Base-by-base conservation (phyloP, 2,113 vertebrate species). In the Rhea americana region DNA sequence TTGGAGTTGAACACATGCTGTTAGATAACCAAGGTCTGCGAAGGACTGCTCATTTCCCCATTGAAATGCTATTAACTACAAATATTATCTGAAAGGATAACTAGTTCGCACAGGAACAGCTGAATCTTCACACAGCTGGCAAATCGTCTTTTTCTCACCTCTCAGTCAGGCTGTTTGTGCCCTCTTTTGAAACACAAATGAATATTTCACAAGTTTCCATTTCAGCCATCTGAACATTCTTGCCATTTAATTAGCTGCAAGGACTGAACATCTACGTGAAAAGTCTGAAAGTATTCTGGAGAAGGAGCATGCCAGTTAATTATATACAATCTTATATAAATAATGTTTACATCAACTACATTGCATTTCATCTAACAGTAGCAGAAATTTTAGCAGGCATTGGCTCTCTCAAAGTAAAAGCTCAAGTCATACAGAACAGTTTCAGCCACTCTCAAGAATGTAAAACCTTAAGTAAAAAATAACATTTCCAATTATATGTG, bases 31-130 rank as follows among this genome's bases (percentile, higher is more conserved):
- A 91, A 75, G 30, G 41, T 72, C 35, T 79, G 7, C 41, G 82
- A 94, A 82, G 43, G 53, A 48, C 63, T 82, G 58, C 65, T 4
- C 13, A 93, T 85, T 89, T 87, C n/a, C 39, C 35, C 4, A 30
- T 13, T 58, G 68, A 88, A 88, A 83, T 83, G 15, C 2, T 74
- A 53, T 76, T 87, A 90, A 43, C 35, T 66, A 35, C 8, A 48
- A 51, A 62, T 77, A 18, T 28, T 82, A 53, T 70, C 14, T 2
- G 0, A 73, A 85, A 82, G 19, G 22, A 13, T 72, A 82, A 59
- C 19, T 75, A 71, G 20, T 35, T 90, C 1, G 1, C 25, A 39
- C 35, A 86, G 26, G 26, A 67, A 5, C 24, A 71, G 10, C 6
- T 39, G 63, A 45, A 63, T 77, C 37, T 25, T 73, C 59, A 45